These are phyloP conservation scores for Dynastes hyllus DNA, from an alignment of 2,888 invertebrate genomes.

Conservation along the genomic window DNA sequence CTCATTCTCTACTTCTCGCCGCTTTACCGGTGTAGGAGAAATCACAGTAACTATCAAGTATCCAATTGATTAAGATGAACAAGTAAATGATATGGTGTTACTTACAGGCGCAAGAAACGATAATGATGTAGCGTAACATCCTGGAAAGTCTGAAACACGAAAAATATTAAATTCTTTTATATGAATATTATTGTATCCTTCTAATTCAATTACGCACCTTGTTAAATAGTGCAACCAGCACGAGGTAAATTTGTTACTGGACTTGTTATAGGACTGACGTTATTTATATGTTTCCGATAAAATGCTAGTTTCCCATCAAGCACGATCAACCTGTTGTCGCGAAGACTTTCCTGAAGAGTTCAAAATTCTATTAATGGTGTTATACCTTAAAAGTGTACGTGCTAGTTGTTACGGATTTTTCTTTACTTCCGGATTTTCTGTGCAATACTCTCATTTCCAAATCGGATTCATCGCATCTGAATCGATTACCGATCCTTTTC, in stretches of 20 bases:
- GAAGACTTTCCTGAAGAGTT: slow-evolving; percentile 33
- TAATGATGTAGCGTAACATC: slow-evolving; percentile 29
- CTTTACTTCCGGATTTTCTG: slow-evolving; percentile 40
- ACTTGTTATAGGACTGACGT: slow-evolving; percentile 20
- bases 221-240: slow-evolving; percentile 6
- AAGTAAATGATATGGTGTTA: not conserved
- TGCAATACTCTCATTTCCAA: slow-evolving; percentile 31
- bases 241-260: slow-evolving; percentile 29
- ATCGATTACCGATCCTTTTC: not conserved
- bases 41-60: slow-evolving; percentile 38
- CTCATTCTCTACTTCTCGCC: slow-evolving; percentile 41
- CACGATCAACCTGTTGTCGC: slow-evolving; percentile 26
- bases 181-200: too few relatives aligned
- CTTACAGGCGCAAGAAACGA: slow-evolving; percentile 45
- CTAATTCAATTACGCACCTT: not conserved
- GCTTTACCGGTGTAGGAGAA: slow-evolving; percentile 41
- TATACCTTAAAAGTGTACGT: slow-evolving; percentile 26
- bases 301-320: slow-evolving; percentile 33
- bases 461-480: slow-evolving; percentile 12
- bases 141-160: slow-evolving; percentile 15
- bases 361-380: slow-evolving; percentile 34
- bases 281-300: slow-evolving; percentile 41
- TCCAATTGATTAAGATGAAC: not conserved
- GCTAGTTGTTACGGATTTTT: slow-evolving; percentile 32
- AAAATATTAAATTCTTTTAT: not conserved